Base-by-base conservation (phyloP, 1,140 invertebrate genomes). In the Dendrolimus punctatus region DNA sequence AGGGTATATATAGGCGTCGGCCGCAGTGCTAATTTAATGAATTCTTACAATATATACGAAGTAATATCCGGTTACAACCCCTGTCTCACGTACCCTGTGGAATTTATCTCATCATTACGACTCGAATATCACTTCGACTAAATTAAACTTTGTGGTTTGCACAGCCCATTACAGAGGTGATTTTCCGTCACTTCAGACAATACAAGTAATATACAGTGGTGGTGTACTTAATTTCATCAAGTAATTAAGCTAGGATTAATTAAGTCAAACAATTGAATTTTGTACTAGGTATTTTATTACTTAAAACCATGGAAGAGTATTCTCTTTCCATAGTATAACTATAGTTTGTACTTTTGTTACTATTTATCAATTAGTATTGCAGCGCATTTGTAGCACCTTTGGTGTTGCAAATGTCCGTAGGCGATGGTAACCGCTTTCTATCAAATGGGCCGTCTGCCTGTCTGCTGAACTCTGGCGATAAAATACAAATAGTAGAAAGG, bases 121-220 rank as follows among this genome's bases (percentile, higher is more conserved):
- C 6, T 43, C 43, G 40, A 45, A 66, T 62, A 51, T 53, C 51
- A 56, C 56, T 56, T 46, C 23, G 47, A 42, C 55, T 65, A 65
- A 65, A 65, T 65, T 65, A 59, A 65, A 61, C 44, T 56, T 55
- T 61, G 62, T 41, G 62, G 60, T 38, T 39, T 46, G 6, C 41
- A 8, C 37, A 39, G 51, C n/a, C 51, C 46, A 51, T 55, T 52
- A 58, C 6, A 53, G 47, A n/a, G 8, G 40, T 6, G 40, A n/a
- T 23, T 23, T 23, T 23, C 7, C 46, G 46, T 48, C 46, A 48
- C 39, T 39, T 39, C 49, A 41, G 4, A 38, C 38, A 49, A 49
- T 44, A 39, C 40, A 45, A 45, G 43, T 45, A 45, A 45, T 45
- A n/a, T 45, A 45, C n/a, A 10, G 43, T 10, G 23, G 6, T n/a